Conservation (phyloP, 2,888 invertebrate species). For the Idaea dimidiata region DNA sequence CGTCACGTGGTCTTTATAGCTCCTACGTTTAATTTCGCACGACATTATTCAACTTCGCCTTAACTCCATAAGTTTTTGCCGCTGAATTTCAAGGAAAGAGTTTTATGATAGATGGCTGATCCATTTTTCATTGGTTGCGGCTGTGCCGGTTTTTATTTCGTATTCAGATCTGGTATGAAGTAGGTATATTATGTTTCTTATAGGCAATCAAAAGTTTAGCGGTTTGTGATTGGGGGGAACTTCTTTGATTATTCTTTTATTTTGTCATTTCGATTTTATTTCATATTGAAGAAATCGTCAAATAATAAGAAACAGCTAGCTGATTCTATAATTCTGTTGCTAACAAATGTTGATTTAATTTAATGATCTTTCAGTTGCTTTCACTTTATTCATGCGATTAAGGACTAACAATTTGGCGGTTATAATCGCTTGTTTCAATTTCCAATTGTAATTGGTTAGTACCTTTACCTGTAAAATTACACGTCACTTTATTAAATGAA, state of each 20-base stretch:
- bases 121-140: constrained; percentile 66
- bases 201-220: constrained; percentile 3
- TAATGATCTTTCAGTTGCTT: too few species aligned
- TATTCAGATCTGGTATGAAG: not conserved
- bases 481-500: too few species aligned
- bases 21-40: constrained; percentile 70
- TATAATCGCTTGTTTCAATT: too few species aligned
- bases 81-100: constrained; percentile 57
- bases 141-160: constrained; percentile 16
- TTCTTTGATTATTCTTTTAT: not conserved
- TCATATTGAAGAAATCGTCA: too few species aligned
- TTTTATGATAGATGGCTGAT: constrained; percentile 74
- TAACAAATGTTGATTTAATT: too few species aligned
- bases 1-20: constrained; percentile 77
- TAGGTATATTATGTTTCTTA: constrained; percentile 2
- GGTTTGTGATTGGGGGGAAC: not conserved
- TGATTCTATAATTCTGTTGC: too few species aligned
- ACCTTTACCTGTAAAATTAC: too few species aligned
- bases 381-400: too few species aligned
- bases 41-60: constrained; percentile 70
- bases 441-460: too few species aligned
- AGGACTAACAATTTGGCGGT: too few species aligned
- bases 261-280: too few species aligned
- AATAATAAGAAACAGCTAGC: too few species aligned
- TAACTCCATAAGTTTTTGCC: constrained; percentile 64